These are phyloP conservation scores for Thelaira solivaga DNA, from an alignment of 2,888 invertebrate genomes.

Conservation along the genomic window DNA sequence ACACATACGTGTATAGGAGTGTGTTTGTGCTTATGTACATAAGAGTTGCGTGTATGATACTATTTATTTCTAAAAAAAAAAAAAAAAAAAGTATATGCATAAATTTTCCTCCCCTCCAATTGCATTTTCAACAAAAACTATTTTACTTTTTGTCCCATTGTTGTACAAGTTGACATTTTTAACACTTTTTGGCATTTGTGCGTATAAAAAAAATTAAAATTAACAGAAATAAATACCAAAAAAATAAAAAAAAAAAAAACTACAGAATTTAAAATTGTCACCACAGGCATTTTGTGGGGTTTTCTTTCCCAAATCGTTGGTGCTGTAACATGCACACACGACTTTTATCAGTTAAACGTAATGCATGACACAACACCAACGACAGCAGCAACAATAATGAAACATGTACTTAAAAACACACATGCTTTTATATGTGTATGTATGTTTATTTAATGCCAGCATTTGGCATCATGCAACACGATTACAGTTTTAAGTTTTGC, in stretches of 20 bases:
- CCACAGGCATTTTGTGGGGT: background rate
- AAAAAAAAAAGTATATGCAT: no score
- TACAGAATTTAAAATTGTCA: constrained; percentile 28
- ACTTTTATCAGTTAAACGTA: constrained; percentile 9
- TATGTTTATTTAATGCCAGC: constrained; percentile 35
- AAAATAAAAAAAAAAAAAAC: constrained; percentile 6
- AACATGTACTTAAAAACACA: no score
- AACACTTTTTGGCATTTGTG: constrained; percentile 56
- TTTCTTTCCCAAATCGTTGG: background rate
- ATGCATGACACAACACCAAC: constrained; percentile 19
- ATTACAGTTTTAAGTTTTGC: constrained; percentile 24
- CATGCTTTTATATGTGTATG: no score
- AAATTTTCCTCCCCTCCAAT: background rate
- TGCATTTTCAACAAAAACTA: background rate
- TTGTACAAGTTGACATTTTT: constrained; percentile 39
- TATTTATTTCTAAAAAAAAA: constrained; percentile 6
- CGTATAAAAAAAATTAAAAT: constrained; percentile 16
- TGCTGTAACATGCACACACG: constrained; percentile 13
- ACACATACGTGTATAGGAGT: no score
- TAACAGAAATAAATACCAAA: background rate
- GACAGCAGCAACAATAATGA: constrained; percentile 25
- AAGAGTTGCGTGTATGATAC: background rate
- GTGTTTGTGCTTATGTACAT: no score
- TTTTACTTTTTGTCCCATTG: constrained; percentile 1
- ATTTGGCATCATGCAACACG: constrained; percentile 32